Evolutionary conservation across 2,113 vertebrate genomes (phyloP).

Genomic region (Prunella himalayana): DNA sequence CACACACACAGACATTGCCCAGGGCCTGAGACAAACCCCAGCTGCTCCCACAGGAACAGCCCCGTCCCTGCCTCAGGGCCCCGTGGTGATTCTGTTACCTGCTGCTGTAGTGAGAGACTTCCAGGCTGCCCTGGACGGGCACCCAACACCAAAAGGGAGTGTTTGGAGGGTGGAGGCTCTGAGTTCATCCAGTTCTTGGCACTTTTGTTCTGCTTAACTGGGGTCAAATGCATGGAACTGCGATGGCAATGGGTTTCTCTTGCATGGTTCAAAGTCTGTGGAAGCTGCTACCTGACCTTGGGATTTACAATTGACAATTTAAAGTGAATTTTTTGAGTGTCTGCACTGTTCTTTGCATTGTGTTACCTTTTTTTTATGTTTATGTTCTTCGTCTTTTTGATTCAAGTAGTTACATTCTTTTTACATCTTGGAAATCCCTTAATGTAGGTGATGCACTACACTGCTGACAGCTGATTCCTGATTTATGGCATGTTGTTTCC

Average conservation of each 20-base stretch:
- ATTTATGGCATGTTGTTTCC: slow-evolving; percentile 29
- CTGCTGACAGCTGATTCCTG: slow-evolving; percentile 19
- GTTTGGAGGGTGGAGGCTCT: not conserved
- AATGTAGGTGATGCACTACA: not conserved
- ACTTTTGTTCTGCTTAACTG: not conserved
- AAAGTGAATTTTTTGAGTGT: not conserved
- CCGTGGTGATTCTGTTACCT: slow-evolving; percentile 3
- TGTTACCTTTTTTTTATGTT: not conserved
- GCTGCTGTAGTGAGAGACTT: slow-evolving; percentile 11
- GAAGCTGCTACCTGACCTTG: slow-evolving; percentile 58
- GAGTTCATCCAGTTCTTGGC: not conserved
- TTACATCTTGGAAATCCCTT: slow-evolving; percentile 43
- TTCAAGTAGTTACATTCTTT: not conserved
- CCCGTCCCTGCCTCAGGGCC: not conserved
- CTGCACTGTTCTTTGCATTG: not conserved
- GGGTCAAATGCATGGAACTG: not conserved
- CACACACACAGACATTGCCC: not conserved
- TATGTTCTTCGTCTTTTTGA: not conserved
- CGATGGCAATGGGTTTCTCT: not conserved
- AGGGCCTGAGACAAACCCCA: slow-evolving; percentile 1
- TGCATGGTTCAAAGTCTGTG: not conserved
- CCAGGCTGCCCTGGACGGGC: not conserved
- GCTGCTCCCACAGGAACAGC: not conserved
- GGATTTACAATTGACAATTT: slow-evolving; percentile 23
- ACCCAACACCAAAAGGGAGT: not conserved